These are phyloP conservation scores for Taenaris catops DNA, from an alignment of 2,888 invertebrate species.

Conservation along the genomic window DNA sequence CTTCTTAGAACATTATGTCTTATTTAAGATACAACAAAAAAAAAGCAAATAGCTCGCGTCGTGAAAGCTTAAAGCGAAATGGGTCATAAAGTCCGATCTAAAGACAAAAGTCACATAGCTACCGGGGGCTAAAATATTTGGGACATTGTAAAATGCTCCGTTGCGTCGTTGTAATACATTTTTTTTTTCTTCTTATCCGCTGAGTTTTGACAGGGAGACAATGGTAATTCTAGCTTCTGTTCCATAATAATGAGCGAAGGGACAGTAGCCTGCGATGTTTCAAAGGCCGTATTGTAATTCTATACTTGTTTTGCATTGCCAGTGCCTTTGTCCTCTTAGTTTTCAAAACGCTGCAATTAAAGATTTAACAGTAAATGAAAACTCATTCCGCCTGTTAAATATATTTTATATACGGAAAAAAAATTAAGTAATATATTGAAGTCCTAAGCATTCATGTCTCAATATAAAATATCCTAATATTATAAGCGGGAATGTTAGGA, in stretches of 20 bases:
- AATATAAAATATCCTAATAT: too few relatives aligned
- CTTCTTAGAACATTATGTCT: conserved; percentile 77
- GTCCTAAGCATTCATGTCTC: too few relatives aligned
- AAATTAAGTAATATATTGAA: too few relatives aligned
- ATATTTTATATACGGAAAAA: too few relatives aligned
- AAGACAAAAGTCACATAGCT: conserved; percentile 66
- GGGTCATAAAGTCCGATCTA: conserved; percentile 57
- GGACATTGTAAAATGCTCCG: conserved; percentile 58
- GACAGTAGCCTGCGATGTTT: conserved; percentile 26
- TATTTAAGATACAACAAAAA: conserved; percentile 73
- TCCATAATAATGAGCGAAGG: conserved; percentile 43
- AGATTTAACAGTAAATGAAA: conserved; percentile 34
- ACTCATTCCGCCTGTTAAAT: conserved; percentile 24
- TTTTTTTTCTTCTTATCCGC: conserved; percentile 55
- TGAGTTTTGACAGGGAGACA: conserved; percentile 61
- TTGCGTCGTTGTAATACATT: conserved; percentile 63
- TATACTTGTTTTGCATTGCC: conserved; percentile 28
- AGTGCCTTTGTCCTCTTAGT: conserved; percentile 26
- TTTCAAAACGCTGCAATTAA: conserved; percentile 25
- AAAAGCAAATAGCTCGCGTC: conserved; percentile 55
- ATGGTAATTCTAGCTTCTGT: conserved; percentile 65
- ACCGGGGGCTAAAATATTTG: conserved; percentile 64
- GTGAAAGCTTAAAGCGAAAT: conserved; percentile 66
- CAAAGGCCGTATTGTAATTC: conserved; percentile 29
- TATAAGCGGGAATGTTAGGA: too few relatives aligned